Base-by-base conservation (phyloP, 2,797 vertebrate genomes). In the Thunnus albacares region DNA sequence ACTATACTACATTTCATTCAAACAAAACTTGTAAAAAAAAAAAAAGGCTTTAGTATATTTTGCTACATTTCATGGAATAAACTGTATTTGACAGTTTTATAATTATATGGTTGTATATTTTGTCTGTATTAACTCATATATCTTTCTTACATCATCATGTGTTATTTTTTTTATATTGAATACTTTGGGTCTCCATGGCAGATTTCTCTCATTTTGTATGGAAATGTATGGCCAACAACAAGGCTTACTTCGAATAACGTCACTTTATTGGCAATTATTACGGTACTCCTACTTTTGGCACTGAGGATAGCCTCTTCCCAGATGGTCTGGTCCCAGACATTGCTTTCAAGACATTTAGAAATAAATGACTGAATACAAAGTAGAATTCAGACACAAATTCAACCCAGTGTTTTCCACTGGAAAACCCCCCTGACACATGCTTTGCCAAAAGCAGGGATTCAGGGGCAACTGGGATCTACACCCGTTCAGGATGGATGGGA, bases 191-290 rank as follows among this genome's bases (percentile, higher is more conserved):
- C 24, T 22, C 15, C 41, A 17, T 38, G 68, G 8, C 38, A 67
- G 35, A 63, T 26, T 13, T 30, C 3, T 65, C 17, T 18, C 17
- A 53, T 10, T 43, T 1, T 70, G 28, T 64, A 47, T 53, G 71
- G 18, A 87, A 90, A 88, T 64, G 53, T 70, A 75, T 47, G 41
- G 70, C 43, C 53, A 84, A 92, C 77, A 89, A 88, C 82, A 90
- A 72, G 11, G 41, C 57, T 89, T 88, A 89, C 66, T 88, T 77
- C 90, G 90, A 91, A 91, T 90, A 92, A 83, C 70, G 52, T 75
- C 55, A 88, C 71, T 92, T 91, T 90, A 91, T 92, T 92, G 83
- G 86, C 81, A 92, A 86, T 75, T 74, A 59, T 89, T 70, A 65
- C 38, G 38, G 38, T 38, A 38, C 66, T 75, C 58, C 75, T 79